Base-by-base conservation (phyloP, 2,797 vertebrate genomes). In the Sebastes matsubarae region DNA sequence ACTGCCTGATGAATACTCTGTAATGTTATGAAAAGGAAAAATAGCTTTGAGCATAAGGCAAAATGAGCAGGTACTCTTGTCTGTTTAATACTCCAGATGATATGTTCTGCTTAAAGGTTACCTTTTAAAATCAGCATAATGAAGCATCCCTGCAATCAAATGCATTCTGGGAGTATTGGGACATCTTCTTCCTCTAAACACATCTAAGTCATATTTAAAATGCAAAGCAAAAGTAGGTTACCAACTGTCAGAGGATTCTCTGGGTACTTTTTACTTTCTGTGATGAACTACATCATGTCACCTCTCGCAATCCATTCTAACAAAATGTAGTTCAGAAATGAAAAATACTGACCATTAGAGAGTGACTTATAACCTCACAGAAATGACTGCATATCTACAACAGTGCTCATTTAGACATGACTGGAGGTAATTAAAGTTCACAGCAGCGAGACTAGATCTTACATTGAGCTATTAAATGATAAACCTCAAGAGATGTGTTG, bases 181-280 rank as follows among this genome's bases (percentile, higher is more conserved):
- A 80, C 54, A 25, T 46, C 4, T 52, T 61, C 58, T 68, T 24
- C 34, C 55, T 84, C 46, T 38, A 14, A 73, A 78, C 25, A 38
- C 58, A 70, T 78, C 52, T 46, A 29, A 68, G 30, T 46, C 29
- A 6, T 34, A 67, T 88, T 85, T 79, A 34, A 86, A 87, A 83
- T 75, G 55, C 69, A 79, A 61, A 68, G 22, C 14, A 64, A 77
- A 83, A 79, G 58, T 76, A 74, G 83, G 58, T 63, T 72, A 72
- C 36, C 65, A 27, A 83, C 73, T 85, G 65, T 72, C 78, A 68
- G 24, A 70, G 18, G 32, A 85, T 57, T 82, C 54, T 80, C 69
- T 68, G 5, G 50, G 24, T 82, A 18, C 4, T 11, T 50, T 72
- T 50, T 24, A 29, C 42, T 77, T 54, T 60, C 58, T 38, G 16